These are phyloP conservation scores for Dermolepida albohirtum DNA, from an alignment of 2,888 invertebrate genomes.

Conservation along the genomic window DNA sequence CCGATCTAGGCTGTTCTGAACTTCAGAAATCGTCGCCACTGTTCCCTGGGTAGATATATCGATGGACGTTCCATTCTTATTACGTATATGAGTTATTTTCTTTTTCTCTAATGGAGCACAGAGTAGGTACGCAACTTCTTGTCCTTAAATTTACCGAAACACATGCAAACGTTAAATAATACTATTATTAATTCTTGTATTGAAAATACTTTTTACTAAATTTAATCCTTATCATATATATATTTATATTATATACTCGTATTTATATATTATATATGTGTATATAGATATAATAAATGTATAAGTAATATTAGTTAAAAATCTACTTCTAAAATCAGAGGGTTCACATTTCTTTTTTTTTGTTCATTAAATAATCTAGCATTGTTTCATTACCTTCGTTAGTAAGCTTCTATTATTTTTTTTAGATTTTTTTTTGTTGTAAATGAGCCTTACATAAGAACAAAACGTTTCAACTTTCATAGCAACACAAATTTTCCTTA, in stretches of 20 bases:
- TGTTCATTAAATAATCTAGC: slow-evolving; percentile 23
- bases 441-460: slow-evolving; percentile 35
- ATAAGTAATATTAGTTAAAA: slow-evolving; percentile 25
- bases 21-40: slow-evolving; percentile 51
- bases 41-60: slow-evolving; percentile 55
- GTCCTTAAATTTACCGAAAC: slow-evolving; percentile 56
- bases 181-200: slow-evolving; percentile 56
- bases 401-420: slow-evolving; percentile 25
- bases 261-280: slow-evolving; percentile 22
- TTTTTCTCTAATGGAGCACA: slow-evolving; percentile 45
- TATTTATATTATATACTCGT: slow-evolving; percentile 13
- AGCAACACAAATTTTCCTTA: slow-evolving; percentile 57
- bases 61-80: slow-evolving; percentile 56
- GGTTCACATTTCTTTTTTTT: slow-evolving; percentile 50
- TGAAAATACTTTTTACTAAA: slow-evolving; percentile 60
- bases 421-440: neutral
- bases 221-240: slow-evolving; percentile 48
- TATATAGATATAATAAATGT: slow-evolving; percentile 36
- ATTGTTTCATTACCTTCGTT: slow-evolving; percentile 19
- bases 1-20: slow-evolving; percentile 55
- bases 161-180: slow-evolving; percentile 56
- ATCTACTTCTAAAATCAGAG: slow-evolving; percentile 55
- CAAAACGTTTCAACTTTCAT: slow-evolving; percentile 42
- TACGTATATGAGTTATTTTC: slow-evolving; percentile 52
- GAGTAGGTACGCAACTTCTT: slow-evolving; percentile 54